phyloP scores from a whole-genome alignment of 2,888 invertebrate species.

The Leptarthrus brevirostris region DNA sequence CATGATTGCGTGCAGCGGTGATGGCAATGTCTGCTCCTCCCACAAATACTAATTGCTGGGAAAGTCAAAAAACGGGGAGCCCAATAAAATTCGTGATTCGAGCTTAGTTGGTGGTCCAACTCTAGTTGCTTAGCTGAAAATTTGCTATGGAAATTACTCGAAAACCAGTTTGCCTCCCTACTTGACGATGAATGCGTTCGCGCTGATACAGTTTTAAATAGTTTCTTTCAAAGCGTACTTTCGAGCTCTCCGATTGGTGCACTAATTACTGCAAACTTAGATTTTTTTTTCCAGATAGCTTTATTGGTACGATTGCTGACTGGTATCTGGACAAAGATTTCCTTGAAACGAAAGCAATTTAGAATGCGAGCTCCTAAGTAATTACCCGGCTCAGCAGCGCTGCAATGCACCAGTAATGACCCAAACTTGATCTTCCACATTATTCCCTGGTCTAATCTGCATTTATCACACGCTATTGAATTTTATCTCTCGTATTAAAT shows the following conservation, averaged over 20 bases:
- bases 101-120: neutral
- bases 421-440: slow-evolving; percentile 35
- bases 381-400: neutral
- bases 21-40: slow-evolving; percentile 18
- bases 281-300: neutral
- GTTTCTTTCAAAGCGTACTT: neutral
- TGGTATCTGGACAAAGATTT: slow-evolving; percentile 8
- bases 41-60: slow-evolving; percentile 13
- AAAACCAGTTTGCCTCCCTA: neutral
- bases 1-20: neutral
- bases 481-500: slow-evolving; percentile 17
- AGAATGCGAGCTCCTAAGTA: neutral
- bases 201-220: slow-evolving; percentile 3
- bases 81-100: neutral
- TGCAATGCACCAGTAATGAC: slow-evolving; percentile 1
- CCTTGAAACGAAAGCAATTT: slow-evolving; percentile 1
- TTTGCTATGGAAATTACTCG: neutral
- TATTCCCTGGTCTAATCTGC: slow-evolving; percentile 28
- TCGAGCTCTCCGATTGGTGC: slow-evolving; percentile 26
- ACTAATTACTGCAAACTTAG: neutral
- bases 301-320: neutral
- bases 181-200: neutral
- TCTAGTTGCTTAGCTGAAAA: neutral
- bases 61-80: slow-evolving; percentile 1
- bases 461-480: slow-evolving; percentile 39